These are phyloP conservation scores for Cryptocheilus praepositus DNA, from an alignment of 2,888 invertebrate genomes.

Conservation along the genomic window DNA sequence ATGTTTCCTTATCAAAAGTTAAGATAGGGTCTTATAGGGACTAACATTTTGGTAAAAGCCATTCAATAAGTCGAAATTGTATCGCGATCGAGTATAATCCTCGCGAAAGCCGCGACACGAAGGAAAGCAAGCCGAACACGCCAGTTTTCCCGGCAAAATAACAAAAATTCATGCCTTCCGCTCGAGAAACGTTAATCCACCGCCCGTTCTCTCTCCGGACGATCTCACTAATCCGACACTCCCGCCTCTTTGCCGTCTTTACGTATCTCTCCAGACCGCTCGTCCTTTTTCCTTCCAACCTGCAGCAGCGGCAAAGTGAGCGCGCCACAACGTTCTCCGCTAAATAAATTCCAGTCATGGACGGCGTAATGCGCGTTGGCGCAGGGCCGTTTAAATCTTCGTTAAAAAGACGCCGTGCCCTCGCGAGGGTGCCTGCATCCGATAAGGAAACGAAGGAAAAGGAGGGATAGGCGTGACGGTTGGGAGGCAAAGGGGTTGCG, in stretches of 20 bases:
- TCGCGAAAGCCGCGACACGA: neutral
- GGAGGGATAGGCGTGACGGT: neutral
- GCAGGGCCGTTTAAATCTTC: constrained; percentile 64
- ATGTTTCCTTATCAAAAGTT: too few species aligned
- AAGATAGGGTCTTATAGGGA: too few species aligned
- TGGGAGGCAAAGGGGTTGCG: neutral
- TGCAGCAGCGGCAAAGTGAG: constrained; percentile 24
- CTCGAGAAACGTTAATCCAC: neutral
- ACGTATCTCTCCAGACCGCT: neutral
- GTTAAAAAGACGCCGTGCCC: constrained; percentile 54
- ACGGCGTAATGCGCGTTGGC: constrained; percentile 63
- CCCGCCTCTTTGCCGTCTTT: neutral
- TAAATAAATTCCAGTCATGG: constrained; percentile 69
- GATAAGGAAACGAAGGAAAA: neutral
- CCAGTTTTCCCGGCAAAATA: neutral
- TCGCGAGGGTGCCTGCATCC: constrained; percentile 10
- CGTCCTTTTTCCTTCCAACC: neutral
- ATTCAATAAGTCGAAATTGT: too few species aligned
- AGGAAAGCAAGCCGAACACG: neutral
- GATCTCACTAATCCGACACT: constrained; percentile 30
- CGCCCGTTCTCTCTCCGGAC: constrained; percentile 12
- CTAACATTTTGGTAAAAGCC: too few species aligned
- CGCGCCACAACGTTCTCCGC: constrained; percentile 36
- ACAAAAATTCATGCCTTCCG: constrained; percentile 3
- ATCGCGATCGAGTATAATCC: too few species aligned